A percentile compares a stretch with the other conserved stretches of the same genome.
Evolutionary conservation across 2,113 vertebrate species (phyloP).

Genomic region (Corythoichthys haematopterus): DNA sequence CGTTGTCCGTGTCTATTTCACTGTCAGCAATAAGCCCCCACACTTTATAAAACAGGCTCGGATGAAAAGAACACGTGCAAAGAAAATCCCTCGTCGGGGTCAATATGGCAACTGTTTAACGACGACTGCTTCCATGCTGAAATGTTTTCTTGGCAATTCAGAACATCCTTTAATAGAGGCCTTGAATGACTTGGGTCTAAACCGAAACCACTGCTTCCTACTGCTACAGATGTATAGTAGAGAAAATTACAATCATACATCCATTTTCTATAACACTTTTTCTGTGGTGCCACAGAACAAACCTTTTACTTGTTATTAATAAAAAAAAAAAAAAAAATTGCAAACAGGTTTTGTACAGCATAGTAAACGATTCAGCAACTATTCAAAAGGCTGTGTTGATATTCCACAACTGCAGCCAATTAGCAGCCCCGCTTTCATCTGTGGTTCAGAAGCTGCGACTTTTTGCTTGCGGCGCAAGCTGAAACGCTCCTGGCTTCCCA

Average conservation of each 20-base stretch:
- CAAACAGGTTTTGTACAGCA: too few relatives aligned
- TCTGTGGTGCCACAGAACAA: too few relatives aligned
- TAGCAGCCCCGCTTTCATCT: constrained; percentile 12
- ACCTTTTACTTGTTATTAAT: too few relatives aligned
- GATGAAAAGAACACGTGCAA: neutral
- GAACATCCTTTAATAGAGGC: neutral
- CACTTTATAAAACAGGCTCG: neutral
- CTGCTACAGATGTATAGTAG: neutral
- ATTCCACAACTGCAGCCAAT: constrained; percentile 20
- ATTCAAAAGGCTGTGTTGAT: neutral
- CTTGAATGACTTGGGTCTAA: neutral
- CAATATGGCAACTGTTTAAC: neutral
- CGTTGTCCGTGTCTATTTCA: neutral
- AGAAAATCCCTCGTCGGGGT: neutral
- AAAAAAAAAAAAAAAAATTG: too few relatives aligned
- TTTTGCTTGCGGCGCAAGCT: neutral
- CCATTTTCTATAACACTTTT: neutral
- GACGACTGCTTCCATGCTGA: neutral
- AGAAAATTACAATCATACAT: neutral
- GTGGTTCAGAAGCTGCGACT: neutral
- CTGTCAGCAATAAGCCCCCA: neutral
- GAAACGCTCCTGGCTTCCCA: neutral
- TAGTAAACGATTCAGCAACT: neutral
- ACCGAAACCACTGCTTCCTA: neutral
- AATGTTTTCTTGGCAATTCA: neutral